These are phyloP conservation scores for Ridgeia piscesae DNA, from an alignment of 1,140 invertebrate genomes.

Conservation along the genomic window DNA sequence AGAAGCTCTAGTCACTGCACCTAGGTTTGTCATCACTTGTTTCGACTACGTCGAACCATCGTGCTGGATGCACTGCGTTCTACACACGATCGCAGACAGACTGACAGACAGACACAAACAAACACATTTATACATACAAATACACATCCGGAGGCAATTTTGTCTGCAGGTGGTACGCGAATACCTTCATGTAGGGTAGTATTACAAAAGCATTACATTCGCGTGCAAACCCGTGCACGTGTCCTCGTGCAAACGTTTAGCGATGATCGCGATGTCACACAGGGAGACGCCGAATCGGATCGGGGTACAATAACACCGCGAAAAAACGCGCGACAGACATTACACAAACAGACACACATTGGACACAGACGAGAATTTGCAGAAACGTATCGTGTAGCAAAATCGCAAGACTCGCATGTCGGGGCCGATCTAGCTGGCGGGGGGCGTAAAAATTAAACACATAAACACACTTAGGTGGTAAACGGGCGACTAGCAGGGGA, in stretches of 20 bases:
- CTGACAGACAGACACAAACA: neutral
- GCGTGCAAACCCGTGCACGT: neutral
- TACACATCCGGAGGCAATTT: neutral
- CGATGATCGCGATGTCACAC: neutral
- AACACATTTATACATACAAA: neutral
- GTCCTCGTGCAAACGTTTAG: neutral
- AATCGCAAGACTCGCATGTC: neutral
- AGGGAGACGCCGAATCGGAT: neutral
- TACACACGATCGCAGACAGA: neutral
- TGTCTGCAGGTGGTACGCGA: neutral
- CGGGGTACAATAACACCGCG: neutral
- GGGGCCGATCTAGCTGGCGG: neutral
- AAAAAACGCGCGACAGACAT: neutral
- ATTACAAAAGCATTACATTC: neutral
- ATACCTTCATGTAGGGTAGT: neutral
- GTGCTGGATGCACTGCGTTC: too few relatives aligned
- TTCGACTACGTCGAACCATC: too few relatives aligned
- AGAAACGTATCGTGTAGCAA: neutral
- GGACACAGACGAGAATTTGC: neutral
- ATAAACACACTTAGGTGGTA: neutral
- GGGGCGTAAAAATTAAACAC: neutral
- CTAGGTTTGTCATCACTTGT: too few relatives aligned
- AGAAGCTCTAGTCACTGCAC: too few relatives aligned
- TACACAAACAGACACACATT: neutral
- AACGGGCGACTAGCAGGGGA: neutral